Percentiles rank a stretch among this genome's conserved stretches.
phyloP scores from a whole-genome alignment of 2,888 invertebrate species.

The Alcis repandata region DNA sequence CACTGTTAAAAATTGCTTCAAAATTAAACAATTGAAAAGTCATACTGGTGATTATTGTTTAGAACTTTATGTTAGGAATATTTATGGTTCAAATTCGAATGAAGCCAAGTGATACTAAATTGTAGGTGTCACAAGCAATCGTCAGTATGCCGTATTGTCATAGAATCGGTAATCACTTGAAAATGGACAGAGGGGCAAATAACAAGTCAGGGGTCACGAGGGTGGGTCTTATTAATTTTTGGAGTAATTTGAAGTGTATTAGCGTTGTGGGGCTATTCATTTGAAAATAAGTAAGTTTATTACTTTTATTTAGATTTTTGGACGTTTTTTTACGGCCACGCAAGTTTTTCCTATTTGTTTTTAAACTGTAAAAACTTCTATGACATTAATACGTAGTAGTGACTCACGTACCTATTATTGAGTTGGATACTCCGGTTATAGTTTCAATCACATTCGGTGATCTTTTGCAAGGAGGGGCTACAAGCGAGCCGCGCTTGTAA shows the following conservation, averaged over 20 bases:
- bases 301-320: neutral
- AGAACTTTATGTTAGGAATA: slow-evolving; percentile 35
- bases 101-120: slow-evolving; percentile 55
- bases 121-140: slow-evolving; percentile 79
- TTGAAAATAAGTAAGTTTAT: slow-evolving; percentile 19
- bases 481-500: too few relatives aligned
- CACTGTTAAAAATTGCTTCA: neutral
- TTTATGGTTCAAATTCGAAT: slow-evolving; percentile 29
- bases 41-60: slow-evolving; percentile 35
- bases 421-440: too few relatives aligned
- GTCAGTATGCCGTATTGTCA: slow-evolving; percentile 62
- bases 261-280: slow-evolving; percentile 43
- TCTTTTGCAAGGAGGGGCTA: too few relatives aligned
- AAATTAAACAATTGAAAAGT: slow-evolving; percentile 4
- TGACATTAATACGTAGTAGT: too few relatives aligned
- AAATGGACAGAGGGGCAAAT: slow-evolving; percentile 55
- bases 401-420: too few relatives aligned
- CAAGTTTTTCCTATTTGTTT: too few relatives aligned
- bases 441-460: too few relatives aligned
- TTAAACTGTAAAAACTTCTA: too few relatives aligned
- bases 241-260: slow-evolving; percentile 50
- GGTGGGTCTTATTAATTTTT: slow-evolving; percentile 74
- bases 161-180: slow-evolving; percentile 68
- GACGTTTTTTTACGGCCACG: too few relatives aligned
- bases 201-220: slow-evolving; percentile 57